These are phyloP conservation scores for Ciconia nigra DNA, from an alignment of 2,797 vertebrate species.

Conservation along the genomic window DNA sequence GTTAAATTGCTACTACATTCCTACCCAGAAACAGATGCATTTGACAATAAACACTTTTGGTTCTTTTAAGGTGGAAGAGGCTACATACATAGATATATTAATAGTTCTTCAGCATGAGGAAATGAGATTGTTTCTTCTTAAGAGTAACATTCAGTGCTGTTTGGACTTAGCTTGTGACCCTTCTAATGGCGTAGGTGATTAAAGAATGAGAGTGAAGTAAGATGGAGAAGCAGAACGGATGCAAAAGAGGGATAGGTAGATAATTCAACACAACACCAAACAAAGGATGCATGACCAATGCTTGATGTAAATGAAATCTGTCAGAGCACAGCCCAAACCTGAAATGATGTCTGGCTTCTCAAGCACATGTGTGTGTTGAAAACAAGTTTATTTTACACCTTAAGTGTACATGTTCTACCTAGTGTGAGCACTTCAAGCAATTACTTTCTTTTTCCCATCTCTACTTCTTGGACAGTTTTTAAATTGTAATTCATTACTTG, in stretches of 20 bases:
- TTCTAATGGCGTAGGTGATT: not conserved
- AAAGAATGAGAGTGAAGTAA: not conserved
- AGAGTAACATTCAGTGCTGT: not conserved
- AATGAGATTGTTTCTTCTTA: not conserved
- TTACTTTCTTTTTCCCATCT: not conserved
- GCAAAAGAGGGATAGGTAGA: not conserved
- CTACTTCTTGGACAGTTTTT: not conserved
- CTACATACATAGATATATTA: not conserved
- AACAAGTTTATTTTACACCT: not conserved
- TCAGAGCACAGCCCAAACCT: not conserved
- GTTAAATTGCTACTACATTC: not conserved
- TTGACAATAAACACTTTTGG: not conserved
- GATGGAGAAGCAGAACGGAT: not conserved
- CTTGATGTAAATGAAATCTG: not conserved
- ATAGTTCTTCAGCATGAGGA: not conserved
- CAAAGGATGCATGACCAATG: not conserved
- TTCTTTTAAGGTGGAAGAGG: not conserved
- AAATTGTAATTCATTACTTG: not conserved
- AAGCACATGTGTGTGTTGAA: not conserved
- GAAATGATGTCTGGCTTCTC: not conserved
- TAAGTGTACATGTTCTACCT: fast-evolving
- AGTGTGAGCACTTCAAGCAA: not conserved
- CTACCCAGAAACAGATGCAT: not conserved
- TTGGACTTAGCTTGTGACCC: not conserved
- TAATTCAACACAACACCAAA: not conserved